Percentiles rank a stretch among this genome's conserved stretches.
These are phyloP conservation scores for Homarus americanus DNA, from an alignment of 1,140 invertebrate species.

Conservation along the genomic window DNA sequence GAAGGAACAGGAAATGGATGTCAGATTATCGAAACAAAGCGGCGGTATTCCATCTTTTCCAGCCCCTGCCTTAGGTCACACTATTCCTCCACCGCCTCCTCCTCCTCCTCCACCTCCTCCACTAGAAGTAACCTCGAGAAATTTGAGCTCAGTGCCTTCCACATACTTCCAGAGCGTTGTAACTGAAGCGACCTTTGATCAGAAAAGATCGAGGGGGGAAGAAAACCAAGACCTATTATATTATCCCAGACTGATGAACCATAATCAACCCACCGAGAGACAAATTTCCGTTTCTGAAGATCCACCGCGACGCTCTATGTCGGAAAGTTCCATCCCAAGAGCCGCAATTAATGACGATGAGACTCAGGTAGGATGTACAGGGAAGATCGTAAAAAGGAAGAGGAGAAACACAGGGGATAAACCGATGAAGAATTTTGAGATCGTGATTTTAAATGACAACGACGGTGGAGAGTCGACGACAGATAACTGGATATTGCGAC, in stretches of 20 bases:
- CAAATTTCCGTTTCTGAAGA: background rate
- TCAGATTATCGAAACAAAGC: background rate
- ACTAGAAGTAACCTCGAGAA: background rate
- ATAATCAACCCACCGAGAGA: background rate
- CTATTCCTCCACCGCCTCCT: background rate
- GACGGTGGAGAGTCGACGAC: background rate
- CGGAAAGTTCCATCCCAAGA: background rate
- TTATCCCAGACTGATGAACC: background rate
- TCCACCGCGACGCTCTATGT: background rate
- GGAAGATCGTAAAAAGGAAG: background rate
- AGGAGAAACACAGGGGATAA: background rate
- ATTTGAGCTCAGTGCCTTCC: background rate
- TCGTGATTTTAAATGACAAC: constrained; percentile 9
- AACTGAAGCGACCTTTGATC: background rate
- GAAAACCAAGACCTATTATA: background rate
- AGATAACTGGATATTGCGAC: constrained; percentile 48
- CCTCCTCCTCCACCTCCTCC: background rate
- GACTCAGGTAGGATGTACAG: background rate
- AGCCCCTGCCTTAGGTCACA: background rate
- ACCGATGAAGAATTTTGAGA: constrained; percentile 36
- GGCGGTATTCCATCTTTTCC: no score
- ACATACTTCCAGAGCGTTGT: background rate
- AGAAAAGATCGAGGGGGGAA: background rate
- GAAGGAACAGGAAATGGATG: background rate
- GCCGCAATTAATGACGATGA: background rate